Evolutionary conservation across 2,888 invertebrate species (phyloP), one percentile per base, ranked within the genome.

Genomic region (Cheilosia vernalis): DNA sequence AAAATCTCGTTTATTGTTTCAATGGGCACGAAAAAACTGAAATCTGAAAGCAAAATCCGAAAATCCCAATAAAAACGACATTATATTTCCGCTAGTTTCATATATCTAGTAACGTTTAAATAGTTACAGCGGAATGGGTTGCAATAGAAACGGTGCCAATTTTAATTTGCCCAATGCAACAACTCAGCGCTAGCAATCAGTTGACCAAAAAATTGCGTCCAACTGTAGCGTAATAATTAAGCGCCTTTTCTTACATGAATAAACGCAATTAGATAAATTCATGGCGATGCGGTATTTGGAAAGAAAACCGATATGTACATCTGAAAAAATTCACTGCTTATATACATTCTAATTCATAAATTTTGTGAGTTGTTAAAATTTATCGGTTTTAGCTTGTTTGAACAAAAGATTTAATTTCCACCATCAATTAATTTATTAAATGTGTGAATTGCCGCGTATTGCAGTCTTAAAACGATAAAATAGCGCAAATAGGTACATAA

Each of bases 221-320:
- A 49, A 21, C 21, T 4, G 49, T 21, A 21, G 19, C 19, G 88
- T 55, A 10, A 19, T 24, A 47, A 30, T 7, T 55, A 9, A 55
- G 55, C 55, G 55, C 55, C 30, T 55, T 55, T 55, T 55, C 17
- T 55, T 17, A n/a, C 9, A 21, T 55, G 9, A 55, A 9, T 63
- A 44, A 53, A 63, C 72, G 70, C 51, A 49, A 51, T 60, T 40
- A 51, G 33, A 40, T 55, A 27, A 6, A 30, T 67, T 55, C 40
- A 53, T 42, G 24, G 42, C 53, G 64, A 64, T 64, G 64, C 55
- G 64, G 63, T 64, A 64, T 74, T 56, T 64, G 63, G 61, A 55
- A 30, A 49, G 24, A 74, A 74, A 74, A 64, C 73, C 55, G 73
- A 74, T 64, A 47, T 30, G 33, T 63, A 56, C 56, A 74, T 42